Conservation (phyloP, 1,140 invertebrate genomes). For the Atta cephalotes region DNA sequence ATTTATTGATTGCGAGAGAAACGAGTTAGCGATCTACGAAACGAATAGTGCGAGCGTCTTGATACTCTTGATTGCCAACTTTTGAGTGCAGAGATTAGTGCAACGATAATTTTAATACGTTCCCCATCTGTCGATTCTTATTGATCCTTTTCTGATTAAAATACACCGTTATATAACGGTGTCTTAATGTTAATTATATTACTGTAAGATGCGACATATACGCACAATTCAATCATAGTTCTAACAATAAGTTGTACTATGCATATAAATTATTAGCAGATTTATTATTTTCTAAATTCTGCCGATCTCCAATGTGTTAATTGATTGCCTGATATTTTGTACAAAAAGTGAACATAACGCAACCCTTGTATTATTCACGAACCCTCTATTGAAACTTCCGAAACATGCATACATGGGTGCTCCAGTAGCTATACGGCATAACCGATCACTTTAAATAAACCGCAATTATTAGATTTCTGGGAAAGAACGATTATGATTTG, state of each 20-base stretch:
- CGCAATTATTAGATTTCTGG: slow-evolving; percentile 42
- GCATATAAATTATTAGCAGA: neutral
- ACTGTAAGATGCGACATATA: slow-evolving; percentile 20
- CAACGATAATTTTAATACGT: slow-evolving; percentile 19
- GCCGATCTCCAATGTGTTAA: neutral
- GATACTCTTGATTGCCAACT: neutral
- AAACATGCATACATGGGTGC: neutral
- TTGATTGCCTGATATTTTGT: neutral
- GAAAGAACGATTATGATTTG: slow-evolving; percentile 8
- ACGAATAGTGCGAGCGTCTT: slow-evolving; percentile 47
- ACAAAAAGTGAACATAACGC: neutral
- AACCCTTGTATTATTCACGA: slow-evolving; percentile 21
- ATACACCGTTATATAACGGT: slow-evolving; percentile 52
- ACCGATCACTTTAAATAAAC: slow-evolving; percentile 42
- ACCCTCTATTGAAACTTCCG: neutral
- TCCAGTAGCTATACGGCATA: neutral
- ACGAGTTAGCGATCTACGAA: slow-evolving; percentile 36
- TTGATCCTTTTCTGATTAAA: slow-evolving; percentile 45
- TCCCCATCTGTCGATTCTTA: slow-evolving; percentile 55
- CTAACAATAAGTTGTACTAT: neutral
- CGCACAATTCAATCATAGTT: neutral
- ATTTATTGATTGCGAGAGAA: slow-evolving; percentile 28
- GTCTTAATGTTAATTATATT: slow-evolving; percentile 53
- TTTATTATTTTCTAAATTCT: slow-evolving; percentile 2
- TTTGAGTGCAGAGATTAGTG: slow-evolving; percentile 54